A percentile compares a stretch with the other conserved stretches of the same genome.
Conservation (phyloP, 92 coral and sea anemone genomes). For the Epizoanthus fatuus region DNA sequence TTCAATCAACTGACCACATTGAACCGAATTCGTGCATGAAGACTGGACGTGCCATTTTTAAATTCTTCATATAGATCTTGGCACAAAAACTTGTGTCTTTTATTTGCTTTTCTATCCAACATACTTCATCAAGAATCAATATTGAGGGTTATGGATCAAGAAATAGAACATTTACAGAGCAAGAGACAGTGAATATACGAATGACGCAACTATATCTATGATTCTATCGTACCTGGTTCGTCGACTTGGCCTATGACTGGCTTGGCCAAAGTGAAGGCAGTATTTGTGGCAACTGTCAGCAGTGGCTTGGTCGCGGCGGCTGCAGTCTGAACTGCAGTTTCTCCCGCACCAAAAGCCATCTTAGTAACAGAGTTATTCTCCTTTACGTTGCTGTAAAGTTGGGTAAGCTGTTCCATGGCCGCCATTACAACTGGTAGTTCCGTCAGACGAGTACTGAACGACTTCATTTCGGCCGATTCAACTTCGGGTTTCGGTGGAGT, state of each 20-base stretch:
- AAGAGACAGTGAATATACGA: background rate
- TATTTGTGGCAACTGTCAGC: conserved; percentile 76
- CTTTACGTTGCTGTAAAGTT: conserved; percentile 87
- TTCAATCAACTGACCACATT: no score
- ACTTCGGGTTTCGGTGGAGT: conserved; percentile 48
- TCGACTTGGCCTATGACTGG: conserved; percentile 92
- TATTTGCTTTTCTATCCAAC: no score
- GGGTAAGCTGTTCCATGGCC: conserved; percentile 86
- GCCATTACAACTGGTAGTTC: conserved; percentile 95
- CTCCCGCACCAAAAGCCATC: conserved; percentile 96
- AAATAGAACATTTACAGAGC: no score
- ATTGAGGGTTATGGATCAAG: background rate
- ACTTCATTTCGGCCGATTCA: conserved; percentile 66
- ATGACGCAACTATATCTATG: no score
- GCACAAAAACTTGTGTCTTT: no score
- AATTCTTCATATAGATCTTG: no score
- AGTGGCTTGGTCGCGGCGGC: conserved; percentile 88
- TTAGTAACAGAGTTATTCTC: conserved; percentile 87
- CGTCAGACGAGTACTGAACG: conserved; percentile 78
- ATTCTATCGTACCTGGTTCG: conserved; percentile 94
- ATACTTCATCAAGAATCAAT: background rate
- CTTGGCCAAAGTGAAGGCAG: conserved; percentile 85
- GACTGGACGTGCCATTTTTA: no score
- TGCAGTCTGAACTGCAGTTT: conserved; percentile 86
- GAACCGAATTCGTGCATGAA: no score